Evolutionary conservation across 2,797 vertebrate genomes (phyloP), one percentile per base, ranked within the genome.

Genomic region (Sebastes oblongus): DNA sequence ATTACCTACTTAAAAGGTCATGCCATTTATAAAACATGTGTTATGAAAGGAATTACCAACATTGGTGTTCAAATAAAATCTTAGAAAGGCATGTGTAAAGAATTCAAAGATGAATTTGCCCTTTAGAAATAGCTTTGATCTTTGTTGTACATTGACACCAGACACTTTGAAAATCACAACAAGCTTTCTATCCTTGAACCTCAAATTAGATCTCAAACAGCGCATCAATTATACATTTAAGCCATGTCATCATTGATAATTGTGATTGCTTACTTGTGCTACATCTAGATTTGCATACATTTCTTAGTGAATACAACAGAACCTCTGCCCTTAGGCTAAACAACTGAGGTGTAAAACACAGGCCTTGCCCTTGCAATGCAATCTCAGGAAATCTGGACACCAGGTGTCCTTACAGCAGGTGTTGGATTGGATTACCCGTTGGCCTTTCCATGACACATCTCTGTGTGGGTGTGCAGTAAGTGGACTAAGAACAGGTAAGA

Each of bases 401-500:
- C 90, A 90, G 89, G 88, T 92, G 90, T 89, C 83, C 82, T 90
- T 84, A 65, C 81, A 90, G 80, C 92, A 92, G 88, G 91, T 93
- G 91, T 93, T 88, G 73, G 89, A 89, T 93, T 89, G 75, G 89
- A 89, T 90, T 91, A 88, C 72, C 68, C 64, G 76, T 20, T 29
- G 39, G 76, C 84, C 64, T 89, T 93, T 90, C 81, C 80, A 93
- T 92, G 93, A 95, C 93, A 93, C 92, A 90, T 89, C 91, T 87
- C 85, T 86, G 86, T 93, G 85, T 88, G 92, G 92, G 91, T 87
- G 81, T 88, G 94, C 93, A 92, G 91, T 94, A 94, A 95, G 94
- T 93, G 91, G 91, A 91, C 93, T 95, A 94, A 86, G 86, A 91
- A 90, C 77, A 87, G 94, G 94, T 93, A 92, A 96, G 94, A 93